A percentile compares a stretch with the other conserved stretches of the same genome.
Evolutionary conservation across 2,113 vertebrate genomes (phyloP).

Genomic region (Daphoenositta chrysoptera): DNA sequence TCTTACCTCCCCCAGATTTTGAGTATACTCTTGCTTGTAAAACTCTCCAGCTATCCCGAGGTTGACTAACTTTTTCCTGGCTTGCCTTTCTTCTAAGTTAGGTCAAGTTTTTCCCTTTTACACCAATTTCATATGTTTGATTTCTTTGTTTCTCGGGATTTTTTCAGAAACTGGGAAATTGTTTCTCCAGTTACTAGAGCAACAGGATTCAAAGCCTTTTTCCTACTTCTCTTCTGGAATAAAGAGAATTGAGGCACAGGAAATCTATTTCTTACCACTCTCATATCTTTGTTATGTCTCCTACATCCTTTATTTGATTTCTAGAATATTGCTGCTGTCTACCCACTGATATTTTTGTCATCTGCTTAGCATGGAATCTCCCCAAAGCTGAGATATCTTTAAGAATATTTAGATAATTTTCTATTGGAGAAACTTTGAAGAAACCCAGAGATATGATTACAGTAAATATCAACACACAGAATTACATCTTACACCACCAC

Average conservation of each 20-base stretch:
- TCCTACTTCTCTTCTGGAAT: background rate
- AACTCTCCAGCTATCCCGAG: background rate
- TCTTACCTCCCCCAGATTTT: background rate
- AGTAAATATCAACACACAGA: background rate
- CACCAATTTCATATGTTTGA: background rate
- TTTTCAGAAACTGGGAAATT: background rate
- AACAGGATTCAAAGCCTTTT: background rate
- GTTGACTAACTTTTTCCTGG: background rate
- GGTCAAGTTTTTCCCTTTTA: background rate
- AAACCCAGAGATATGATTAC: background rate
- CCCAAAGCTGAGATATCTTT: background rate
- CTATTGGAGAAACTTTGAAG: background rate
- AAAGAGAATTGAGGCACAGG: background rate
- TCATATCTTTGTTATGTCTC: background rate
- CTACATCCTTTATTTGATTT: background rate
- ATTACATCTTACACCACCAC: background rate
- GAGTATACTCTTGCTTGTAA: background rate
- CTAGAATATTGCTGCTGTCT: background rate
- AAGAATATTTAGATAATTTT: background rate
- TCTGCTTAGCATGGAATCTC: background rate
- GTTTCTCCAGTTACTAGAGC: background rate
- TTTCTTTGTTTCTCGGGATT: background rate
- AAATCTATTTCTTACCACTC: background rate
- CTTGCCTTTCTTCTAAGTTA: background rate
- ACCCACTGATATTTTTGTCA: background rate